A percentile compares a stretch with the other conserved stretches of the same genome.
Evolutionary conservation across 2,888 invertebrate species (phyloP).

Genomic region (Terebella lapidaria): DNA sequence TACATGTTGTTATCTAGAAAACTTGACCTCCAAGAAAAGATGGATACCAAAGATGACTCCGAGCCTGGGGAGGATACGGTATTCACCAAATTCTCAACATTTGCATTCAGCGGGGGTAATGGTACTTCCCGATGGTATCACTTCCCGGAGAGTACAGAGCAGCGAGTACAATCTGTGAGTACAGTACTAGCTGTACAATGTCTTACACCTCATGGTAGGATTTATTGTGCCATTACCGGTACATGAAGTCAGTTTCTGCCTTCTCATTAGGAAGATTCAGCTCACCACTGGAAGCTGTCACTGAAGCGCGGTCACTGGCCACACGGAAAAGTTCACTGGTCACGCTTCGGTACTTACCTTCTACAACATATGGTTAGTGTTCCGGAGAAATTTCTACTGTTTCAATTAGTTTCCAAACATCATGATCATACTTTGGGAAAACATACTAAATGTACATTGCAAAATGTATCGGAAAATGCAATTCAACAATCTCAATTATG

Average conservation of each 20-base stretch:
- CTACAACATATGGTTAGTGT: background rate
- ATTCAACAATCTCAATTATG: too few relatives aligned
- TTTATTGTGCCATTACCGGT: too few relatives aligned
- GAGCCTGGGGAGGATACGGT: too few relatives aligned
- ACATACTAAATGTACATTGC: too few relatives aligned
- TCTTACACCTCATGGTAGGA: background rate
- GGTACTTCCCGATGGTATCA: slow-evolving; percentile 43
- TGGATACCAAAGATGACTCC: too few relatives aligned
- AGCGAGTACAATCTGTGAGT: background rate
- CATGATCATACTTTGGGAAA: too few relatives aligned
- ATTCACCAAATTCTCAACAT: slow-evolving; percentile 35
- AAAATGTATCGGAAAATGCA: too few relatives aligned
- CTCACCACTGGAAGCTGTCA: background rate
- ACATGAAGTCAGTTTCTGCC: too few relatives aligned
- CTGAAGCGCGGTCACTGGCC: background rate
- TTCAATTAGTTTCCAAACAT: too few relatives aligned
- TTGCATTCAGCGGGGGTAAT: slow-evolving; percentile 40
- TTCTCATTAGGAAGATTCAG: background rate
- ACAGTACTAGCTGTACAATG: background rate
- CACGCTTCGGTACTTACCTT: background rate
- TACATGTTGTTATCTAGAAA: too few relatives aligned
- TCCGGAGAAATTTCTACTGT: too few relatives aligned
- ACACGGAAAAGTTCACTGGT: background rate
- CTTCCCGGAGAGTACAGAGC: slow-evolving; percentile 35
- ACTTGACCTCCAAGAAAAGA: too few relatives aligned